These are phyloP conservation scores for Drosophila robusta DNA, from an alignment of 2,888 invertebrate genomes.

Conservation along the genomic window DNA sequence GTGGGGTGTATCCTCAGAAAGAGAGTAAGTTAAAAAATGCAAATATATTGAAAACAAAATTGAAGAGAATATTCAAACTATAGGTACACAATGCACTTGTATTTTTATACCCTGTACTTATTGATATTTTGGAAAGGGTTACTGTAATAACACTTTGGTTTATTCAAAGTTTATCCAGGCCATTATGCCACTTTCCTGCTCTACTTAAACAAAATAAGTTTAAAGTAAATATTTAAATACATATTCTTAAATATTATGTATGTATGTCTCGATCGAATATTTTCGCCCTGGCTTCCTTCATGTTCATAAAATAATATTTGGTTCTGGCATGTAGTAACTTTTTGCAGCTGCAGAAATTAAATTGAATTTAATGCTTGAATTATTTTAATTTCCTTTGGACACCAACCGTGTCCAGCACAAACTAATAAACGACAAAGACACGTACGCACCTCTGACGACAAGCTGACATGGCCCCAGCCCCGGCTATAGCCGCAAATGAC, in stretches of 20 bases:
- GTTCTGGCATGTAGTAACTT: slow-evolving; percentile 18
- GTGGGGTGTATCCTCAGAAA: slow-evolving; percentile 5
- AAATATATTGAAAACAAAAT: background rate
- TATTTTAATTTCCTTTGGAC: slow-evolving; percentile 72
- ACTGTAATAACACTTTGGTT: no score
- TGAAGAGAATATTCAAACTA: no score
- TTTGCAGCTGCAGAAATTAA: slow-evolving; percentile 50
- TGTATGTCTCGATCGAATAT: background rate
- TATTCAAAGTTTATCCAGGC: no score
- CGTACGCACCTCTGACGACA: slow-evolving; percentile 59
- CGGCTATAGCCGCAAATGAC: slow-evolving; percentile 19
- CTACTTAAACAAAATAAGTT: background rate
- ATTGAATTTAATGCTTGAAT: slow-evolving; percentile 71
- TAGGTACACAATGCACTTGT: no score
- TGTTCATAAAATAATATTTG: slow-evolving; percentile 10
- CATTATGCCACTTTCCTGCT: no score
- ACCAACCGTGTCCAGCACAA: slow-evolving; percentile 61
- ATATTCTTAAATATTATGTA: background rate
- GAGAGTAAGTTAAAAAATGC: background rate
- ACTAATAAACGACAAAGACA: slow-evolving; percentile 64
- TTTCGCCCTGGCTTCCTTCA: background rate
- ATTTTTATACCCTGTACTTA: no score
- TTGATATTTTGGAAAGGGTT: background rate
- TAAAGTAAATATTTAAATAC: background rate
- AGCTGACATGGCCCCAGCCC: slow-evolving; percentile 19